Conservation (phyloP, 2,888 invertebrate species). For the Oligia strigilis region DNA sequence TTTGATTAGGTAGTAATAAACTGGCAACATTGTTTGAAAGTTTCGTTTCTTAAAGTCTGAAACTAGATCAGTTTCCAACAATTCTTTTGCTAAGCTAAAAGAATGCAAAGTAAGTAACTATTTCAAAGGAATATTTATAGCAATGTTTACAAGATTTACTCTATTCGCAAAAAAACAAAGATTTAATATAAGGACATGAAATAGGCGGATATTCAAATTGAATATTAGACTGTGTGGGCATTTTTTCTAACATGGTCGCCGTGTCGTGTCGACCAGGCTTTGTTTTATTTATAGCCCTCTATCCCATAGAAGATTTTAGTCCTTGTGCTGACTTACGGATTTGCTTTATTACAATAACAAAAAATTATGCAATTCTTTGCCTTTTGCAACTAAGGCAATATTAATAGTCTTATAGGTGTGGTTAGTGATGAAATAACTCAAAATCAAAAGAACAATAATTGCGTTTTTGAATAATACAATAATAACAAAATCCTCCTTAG, state of each 20-base stretch:
- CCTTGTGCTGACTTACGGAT: background rate
- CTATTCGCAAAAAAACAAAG: constrained; percentile 47
- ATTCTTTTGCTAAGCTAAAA: constrained; percentile 36
- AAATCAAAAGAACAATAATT: background rate
- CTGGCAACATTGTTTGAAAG: constrained; percentile 45
- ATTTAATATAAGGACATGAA: constrained; percentile 52
- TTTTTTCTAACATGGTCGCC: constrained; percentile 32
- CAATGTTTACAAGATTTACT: constrained; percentile 42
- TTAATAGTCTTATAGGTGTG: background rate
- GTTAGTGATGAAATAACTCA: background rate
- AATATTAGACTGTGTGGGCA: constrained; percentile 31
- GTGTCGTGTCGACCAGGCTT: constrained; percentile 8
- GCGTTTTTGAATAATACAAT: background rate
- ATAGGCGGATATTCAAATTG: constrained; percentile 59
- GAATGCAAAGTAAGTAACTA: constrained; percentile 41
- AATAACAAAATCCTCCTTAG: background rate
- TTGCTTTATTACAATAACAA: background rate
- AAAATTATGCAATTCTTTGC: background rate
- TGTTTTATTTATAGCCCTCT: constrained; percentile 23
- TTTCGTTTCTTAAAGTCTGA: constrained; percentile 25
- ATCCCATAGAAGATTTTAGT: background rate
- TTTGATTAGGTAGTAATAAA: constrained; percentile 46
- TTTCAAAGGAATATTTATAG: constrained; percentile 46
- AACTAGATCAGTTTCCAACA: constrained; percentile 36
- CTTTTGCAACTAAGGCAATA: background rate